Base-by-base conservation (phyloP, 2,888 invertebrate genomes). In the Nomada goodeniana region DNA sequence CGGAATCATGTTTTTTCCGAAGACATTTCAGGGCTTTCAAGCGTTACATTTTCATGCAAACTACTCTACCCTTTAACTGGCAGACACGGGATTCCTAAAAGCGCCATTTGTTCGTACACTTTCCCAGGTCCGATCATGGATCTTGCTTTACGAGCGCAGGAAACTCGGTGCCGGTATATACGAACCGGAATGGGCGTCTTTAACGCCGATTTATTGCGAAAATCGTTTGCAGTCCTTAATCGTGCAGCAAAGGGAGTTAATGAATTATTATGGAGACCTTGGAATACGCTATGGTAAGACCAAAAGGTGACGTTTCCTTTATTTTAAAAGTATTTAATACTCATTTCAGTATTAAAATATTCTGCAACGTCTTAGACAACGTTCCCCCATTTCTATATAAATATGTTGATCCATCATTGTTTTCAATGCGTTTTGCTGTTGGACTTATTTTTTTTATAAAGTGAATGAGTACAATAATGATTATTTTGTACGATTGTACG, bases 1-100 rank as follows among this genome's bases (percentile, higher is more conserved):
- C 67, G 67, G 74, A 65, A 64, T 60, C 20, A 15, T n/a, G 50
- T 47, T 73, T 65, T 65, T 42, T 53, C 64, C 60, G 65, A 42
- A 68, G 55, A 69, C 69, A 76, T 72, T 68, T 73, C 79, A 69
- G 3, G 50, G 65, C 59, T 61, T 60, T 53, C 67, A 26, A 70
- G 59, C 74, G 64, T 65, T 73, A 26, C 59, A 53, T 72, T 78
- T 80, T 67, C 63, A 52, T 64, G 57, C 55, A 36, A 63, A 68
- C 55, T 23, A 23, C 4, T 29, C 26, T 15, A n/a, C 7, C 2
- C n/a, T 3, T 7, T 20, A 55, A 42, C 55, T 63, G n/a, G 13
- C 11, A 18, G 29, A 5, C 23, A 50, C 63, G 36, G 29, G 15
- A 55, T 57, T 61, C 18, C 15, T 61, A 76, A 68, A 76, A 78